These are phyloP conservation scores for Atherix ibis DNA, from an alignment of 2,888 invertebrate species.

Conservation along the genomic window DNA sequence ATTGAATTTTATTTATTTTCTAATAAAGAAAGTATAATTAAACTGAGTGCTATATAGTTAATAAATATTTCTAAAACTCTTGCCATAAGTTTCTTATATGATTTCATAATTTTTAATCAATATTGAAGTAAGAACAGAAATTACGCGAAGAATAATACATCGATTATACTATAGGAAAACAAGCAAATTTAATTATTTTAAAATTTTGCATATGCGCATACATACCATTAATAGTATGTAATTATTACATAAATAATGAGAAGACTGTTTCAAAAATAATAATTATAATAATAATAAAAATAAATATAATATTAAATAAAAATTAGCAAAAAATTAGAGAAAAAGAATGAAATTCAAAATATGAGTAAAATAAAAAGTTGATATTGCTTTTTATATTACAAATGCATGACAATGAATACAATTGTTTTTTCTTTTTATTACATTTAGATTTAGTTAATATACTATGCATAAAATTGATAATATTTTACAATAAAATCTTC, in stretches of 20 bases:
- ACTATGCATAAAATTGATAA: no score
- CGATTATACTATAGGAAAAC: background rate
- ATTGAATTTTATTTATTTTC: background rate
- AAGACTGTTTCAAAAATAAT: conserved; percentile 2
- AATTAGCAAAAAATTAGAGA: conserved; percentile 3
- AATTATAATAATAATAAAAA: conserved; percentile 1
- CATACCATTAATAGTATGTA: conserved; percentile 4
- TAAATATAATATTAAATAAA: conserved; percentile 2
- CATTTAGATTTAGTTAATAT: no score
- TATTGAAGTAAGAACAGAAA: no score
- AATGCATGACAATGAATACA: background rate
- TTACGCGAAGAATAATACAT: no score
- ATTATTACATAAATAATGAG: conserved; percentile 2
- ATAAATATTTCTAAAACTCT: conserved; percentile 11
- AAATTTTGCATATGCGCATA: no score
- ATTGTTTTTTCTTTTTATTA: no score
- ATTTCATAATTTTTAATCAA: no score
- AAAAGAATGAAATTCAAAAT: background rate
- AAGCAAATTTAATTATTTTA: no score
- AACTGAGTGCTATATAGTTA: conserved; percentile 7
- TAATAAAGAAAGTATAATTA: background rate
- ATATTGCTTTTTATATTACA: background rate
- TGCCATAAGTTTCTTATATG: conserved; percentile 20
- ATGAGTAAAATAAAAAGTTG: background rate
- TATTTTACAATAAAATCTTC: no score